A percentile compares a stretch with the other conserved stretches of the same genome.
phyloP scores from a whole-genome alignment of 2,113 vertebrate genomes.

The Notarius quadriscutis region DNA sequence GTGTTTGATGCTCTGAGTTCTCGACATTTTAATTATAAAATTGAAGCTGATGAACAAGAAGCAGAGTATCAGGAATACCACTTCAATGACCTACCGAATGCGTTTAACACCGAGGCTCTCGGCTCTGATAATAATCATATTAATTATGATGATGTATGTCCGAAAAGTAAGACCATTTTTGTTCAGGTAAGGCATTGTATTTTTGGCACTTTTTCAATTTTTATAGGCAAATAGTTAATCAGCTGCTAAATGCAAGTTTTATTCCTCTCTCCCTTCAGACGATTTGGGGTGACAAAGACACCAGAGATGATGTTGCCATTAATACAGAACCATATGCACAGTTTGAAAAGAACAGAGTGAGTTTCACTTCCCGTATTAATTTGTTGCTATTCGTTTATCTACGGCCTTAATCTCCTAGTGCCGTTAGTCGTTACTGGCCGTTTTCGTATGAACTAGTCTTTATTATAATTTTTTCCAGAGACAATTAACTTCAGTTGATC shows the following conservation, averaged over 20 bases:
- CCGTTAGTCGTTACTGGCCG: not conserved
- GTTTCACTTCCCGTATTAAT: slow-evolving; percentile 44
- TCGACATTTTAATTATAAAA: not conserved
- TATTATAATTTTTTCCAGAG: not conserved
- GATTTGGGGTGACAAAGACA: slow-evolving; percentile 58
- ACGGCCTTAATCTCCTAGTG: not conserved
- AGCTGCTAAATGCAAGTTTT: not conserved
- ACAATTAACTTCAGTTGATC: not conserved
- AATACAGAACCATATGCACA: slow-evolving; percentile 80
- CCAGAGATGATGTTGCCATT: slow-evolving; percentile 67
- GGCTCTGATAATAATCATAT: not conserved
- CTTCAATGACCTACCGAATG: not conserved
- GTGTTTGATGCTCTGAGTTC: not conserved
- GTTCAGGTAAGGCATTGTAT: slow-evolving; percentile 61
- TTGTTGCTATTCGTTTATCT: not conserved
- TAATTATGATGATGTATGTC: not conserved
- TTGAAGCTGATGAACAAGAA: not conserved
- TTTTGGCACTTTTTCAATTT: not conserved
- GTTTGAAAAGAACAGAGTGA: slow-evolving; percentile 82
- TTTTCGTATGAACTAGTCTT: not conserved
- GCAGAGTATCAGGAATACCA: not conserved
- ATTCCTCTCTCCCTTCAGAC: slow-evolving; percentile 66
- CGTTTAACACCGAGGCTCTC: not conserved
- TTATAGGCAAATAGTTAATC: not conserved
- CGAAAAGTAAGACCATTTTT: slow-evolving; percentile 45